Conservation (phyloP, 2,113 vertebrate genomes). For the Sturnus vulgaris region DNA sequence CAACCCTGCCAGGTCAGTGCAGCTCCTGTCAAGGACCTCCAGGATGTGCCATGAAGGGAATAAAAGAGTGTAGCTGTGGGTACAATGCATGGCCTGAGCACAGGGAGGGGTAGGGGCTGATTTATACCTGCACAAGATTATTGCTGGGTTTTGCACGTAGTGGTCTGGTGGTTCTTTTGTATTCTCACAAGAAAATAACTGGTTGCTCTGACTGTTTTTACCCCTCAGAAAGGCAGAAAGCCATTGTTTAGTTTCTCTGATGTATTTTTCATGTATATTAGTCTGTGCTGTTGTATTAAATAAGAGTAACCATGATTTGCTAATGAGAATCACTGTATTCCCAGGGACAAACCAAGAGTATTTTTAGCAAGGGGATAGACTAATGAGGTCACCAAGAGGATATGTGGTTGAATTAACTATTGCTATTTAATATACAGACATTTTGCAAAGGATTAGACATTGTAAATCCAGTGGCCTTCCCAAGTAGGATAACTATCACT, state of each 20-base stretch:
- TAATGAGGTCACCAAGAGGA: background rate
- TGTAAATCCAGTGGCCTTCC: background rate
- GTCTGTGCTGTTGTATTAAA: background rate
- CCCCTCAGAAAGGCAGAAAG: background rate
- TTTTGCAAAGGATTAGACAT: background rate
- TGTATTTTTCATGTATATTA: conserved; percentile 2
- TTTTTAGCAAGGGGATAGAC: background rate
- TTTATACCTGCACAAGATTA: background rate
- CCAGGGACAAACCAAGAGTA: background rate
- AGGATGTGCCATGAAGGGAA: background rate
- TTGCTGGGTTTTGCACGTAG: background rate
- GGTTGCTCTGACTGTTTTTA: background rate
- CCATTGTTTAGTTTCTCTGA: background rate
- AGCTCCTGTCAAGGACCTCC: background rate
- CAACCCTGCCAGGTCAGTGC: too few species aligned
- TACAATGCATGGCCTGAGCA: rapidly evolving
- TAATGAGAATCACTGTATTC: conserved; percentile 6
- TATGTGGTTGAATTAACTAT: background rate
- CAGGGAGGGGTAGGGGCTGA: background rate
- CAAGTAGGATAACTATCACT: background rate
- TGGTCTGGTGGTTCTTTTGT: background rate
- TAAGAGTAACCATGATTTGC: background rate
- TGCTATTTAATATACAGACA: background rate
- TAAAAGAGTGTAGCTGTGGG: background rate
- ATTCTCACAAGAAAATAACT: background rate